Evolutionary conservation across 2,113 vertebrate genomes (phyloP).

Genomic region (Pterocles burchelli): DNA sequence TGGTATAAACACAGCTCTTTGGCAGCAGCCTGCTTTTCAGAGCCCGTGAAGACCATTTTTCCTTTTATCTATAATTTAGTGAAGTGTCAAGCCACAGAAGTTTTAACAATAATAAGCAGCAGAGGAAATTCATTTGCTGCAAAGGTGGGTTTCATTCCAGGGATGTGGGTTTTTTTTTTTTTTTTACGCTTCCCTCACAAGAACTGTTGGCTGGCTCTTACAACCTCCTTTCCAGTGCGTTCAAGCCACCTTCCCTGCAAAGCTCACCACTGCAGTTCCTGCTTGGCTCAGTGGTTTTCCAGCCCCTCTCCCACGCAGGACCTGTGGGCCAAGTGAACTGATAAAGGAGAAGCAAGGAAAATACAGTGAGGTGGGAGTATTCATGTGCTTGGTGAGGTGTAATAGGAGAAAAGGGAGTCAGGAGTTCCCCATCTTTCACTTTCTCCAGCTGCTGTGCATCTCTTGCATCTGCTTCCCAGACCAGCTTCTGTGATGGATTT

Average conservation of each 20-base stretch:
- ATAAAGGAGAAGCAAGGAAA: not conserved
- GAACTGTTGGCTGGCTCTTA: not conserved
- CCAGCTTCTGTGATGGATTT: not conserved
- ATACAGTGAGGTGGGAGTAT: not conserved
- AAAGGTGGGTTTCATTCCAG: conserved; percentile 31
- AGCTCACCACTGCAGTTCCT: not conserved
- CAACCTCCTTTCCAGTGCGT: not conserved
- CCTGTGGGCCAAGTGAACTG: not conserved
- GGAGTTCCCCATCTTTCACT: not conserved
- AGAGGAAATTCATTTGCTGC: not conserved
- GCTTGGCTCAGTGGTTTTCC: not conserved
- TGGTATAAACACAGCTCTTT: conserved; percentile 24
- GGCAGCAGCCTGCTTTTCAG: conserved; percentile 23
- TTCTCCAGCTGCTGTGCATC: not conserved
- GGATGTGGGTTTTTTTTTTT: not conserved
- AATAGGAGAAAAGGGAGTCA: not conserved
- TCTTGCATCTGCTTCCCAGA: not conserved
- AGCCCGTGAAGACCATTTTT: conserved; percentile 43
- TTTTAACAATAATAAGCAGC: conserved; percentile 47
- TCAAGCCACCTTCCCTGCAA: not conserved
- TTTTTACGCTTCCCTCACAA: not conserved
- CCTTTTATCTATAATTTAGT: conserved; percentile 66
- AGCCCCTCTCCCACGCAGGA: not conserved
- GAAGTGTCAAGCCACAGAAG: conserved; percentile 43
- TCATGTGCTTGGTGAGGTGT: not conserved